Evolutionary conservation across 2,113 vertebrate species (phyloP).

Genomic region (Narcine bancroftii): DNA sequence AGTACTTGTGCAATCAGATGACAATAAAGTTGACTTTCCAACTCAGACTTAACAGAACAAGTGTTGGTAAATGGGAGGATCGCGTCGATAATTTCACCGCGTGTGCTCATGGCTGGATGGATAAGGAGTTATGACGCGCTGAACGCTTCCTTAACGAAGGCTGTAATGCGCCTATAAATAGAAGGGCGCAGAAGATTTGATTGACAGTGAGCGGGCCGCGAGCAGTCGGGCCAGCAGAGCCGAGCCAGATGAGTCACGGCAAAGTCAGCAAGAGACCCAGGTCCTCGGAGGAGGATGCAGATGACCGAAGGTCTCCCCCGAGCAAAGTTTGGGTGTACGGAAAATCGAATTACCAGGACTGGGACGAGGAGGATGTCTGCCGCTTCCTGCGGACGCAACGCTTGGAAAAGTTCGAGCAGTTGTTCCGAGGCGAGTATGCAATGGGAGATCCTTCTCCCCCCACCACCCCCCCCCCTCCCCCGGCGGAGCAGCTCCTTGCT

Average conservation of each 20-base stretch:
- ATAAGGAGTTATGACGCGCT: not conserved
- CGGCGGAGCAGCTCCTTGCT: too few relatives aligned
- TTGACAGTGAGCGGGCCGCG: not conserved
- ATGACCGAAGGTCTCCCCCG: too few relatives aligned
- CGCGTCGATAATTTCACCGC: too few relatives aligned
- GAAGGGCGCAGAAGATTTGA: not conserved
- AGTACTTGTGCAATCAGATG: too few relatives aligned
- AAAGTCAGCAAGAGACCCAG: not conserved
- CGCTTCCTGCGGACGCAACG: constrained; percentile 40
- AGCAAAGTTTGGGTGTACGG: too few relatives aligned
- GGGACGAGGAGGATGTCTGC: not conserved
- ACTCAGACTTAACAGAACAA: too few relatives aligned
- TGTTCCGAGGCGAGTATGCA: constrained; percentile 46
- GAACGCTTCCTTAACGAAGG: not conserved
- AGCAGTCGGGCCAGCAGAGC: not conserved
- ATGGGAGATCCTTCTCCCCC: not conserved
- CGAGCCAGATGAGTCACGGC: not conserved
- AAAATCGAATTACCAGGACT: not conserved
- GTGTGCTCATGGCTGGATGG: too few relatives aligned
- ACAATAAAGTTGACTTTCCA: too few relatives aligned
- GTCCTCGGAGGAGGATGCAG: too few relatives aligned
- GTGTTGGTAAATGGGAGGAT: too few relatives aligned
- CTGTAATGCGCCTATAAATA: not conserved
- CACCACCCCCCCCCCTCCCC: too few relatives aligned
- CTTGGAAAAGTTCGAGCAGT: constrained; percentile 43